These are phyloP conservation scores for Oryctes rhinoceros DNA, from an alignment of 1,140 invertebrate genomes.

Conservation along the genomic window DNA sequence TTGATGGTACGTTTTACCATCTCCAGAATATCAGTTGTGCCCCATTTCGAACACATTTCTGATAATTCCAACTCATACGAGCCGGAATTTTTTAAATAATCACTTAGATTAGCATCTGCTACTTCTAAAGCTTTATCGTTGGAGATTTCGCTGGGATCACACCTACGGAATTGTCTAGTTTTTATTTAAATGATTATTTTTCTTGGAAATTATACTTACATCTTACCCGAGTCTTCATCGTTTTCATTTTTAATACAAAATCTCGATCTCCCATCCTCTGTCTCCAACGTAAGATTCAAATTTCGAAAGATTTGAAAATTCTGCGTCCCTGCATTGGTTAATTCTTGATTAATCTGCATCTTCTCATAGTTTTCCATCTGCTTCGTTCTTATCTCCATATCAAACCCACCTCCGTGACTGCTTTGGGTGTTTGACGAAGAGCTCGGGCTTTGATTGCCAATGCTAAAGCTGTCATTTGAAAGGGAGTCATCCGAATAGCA, in stretches of 20 bases:
- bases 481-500: conserved; percentile 74
- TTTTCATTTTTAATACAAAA: conserved; percentile 16
- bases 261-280: conserved; percentile 12
- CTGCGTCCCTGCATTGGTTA: conserved; percentile 49
- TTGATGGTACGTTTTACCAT: conserved; percentile 83
- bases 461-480: conserved; percentile 66
- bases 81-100: conserved; percentile 50
- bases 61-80: conserved; percentile 67
- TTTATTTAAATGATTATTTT: no score
- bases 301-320: conserved; percentile 57
- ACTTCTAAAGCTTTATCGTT: background rate
- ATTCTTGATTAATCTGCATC: conserved; percentile 51
- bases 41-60: conserved; percentile 79
- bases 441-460: conserved; percentile 58
- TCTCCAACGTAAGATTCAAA: conserved; percentile 46
- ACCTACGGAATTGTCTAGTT: background rate
- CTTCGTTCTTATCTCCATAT: conserved; percentile 51
- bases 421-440: conserved; percentile 55
- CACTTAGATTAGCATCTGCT: background rate
- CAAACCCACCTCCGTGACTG: conserved; percentile 46
- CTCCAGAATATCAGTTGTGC: conserved; percentile 80
- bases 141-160: background rate
- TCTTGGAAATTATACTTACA: background rate
- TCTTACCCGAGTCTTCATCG: background rate
- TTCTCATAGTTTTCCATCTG: conserved; percentile 47